phyloP scores from a whole-genome alignment of 2,888 invertebrate species.

The Drosophila peninsularis region DNA sequence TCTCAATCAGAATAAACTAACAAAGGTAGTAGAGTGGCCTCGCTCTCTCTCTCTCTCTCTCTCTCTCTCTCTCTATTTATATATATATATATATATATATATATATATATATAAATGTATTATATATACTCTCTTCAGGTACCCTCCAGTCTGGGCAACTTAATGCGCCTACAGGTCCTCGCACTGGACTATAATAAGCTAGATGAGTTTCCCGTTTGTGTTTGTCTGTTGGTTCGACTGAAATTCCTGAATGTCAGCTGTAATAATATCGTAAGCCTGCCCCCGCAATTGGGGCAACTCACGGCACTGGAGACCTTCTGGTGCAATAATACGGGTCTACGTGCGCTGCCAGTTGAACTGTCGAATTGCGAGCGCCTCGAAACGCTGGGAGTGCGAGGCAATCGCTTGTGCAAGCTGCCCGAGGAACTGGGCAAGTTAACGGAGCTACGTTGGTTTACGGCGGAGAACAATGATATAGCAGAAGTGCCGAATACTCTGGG shows the following conservation, averaged over 20 bases:
- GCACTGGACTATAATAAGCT: constrained; percentile 89
- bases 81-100: too few relatives aligned
- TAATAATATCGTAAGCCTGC: constrained; percentile 87
- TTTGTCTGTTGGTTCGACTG: constrained; percentile 87
- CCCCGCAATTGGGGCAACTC: constrained; percentile 87
- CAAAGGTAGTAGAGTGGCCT: constrained; percentile 78
- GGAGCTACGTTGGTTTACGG: constrained; percentile 88
- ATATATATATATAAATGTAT: neutral
- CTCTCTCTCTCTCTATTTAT: too few relatives aligned
- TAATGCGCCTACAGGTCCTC: constrained; percentile 87
- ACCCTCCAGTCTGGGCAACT: constrained; percentile 85
- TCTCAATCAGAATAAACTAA: constrained; percentile 88
- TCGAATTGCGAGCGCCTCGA: constrained; percentile 87
- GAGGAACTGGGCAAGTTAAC: constrained; percentile 86
- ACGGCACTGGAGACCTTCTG: constrained; percentile 88
- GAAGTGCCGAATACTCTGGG: constrained; percentile 86
- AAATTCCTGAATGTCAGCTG: constrained; percentile 89
- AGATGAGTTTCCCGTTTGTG: constrained; percentile 86
- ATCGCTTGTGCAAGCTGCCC: constrained; percentile 87
- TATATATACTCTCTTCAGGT: constrained; percentile 62
- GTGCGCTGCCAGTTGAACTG: constrained; percentile 87
- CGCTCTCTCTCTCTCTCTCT: too few relatives aligned
- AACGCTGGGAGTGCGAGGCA: constrained; percentile 89
- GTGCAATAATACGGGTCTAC: constrained; percentile 87
- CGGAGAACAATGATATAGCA: constrained; percentile 87